A percentile compares a stretch with the other conserved stretches of the same genome.
phyloP scores from a whole-genome alignment of 2,888 invertebrate genomes.

The Dicyrtomina minuta region DNA sequence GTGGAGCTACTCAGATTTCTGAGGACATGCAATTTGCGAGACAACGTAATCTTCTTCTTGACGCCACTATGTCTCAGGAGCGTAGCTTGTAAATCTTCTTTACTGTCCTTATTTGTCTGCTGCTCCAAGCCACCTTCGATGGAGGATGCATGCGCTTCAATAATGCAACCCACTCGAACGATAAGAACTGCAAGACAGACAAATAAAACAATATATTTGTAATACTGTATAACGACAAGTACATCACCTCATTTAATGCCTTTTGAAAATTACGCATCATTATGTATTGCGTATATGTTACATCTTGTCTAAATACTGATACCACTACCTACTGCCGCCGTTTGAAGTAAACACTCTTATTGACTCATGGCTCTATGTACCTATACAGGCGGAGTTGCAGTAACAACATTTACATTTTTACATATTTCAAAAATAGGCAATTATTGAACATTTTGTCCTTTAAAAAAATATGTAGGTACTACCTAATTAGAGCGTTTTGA shows the following conservation, averaged over 20 bases:
- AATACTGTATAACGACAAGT: too few species aligned
- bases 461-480: too few species aligned
- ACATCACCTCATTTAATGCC: not conserved
- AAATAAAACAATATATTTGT: not conserved
- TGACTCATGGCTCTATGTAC: too few species aligned
- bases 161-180: slow-evolving; percentile 52
- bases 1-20: slow-evolving; percentile 12
- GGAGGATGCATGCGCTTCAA: slow-evolving; percentile 46
- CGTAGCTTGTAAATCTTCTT: slow-evolving; percentile 13
- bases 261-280: not conserved
- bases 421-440: too few species aligned
- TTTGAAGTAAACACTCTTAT: too few species aligned
- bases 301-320: too few species aligned
- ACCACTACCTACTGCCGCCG: too few species aligned
- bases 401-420: too few species aligned
- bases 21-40: slow-evolving; percentile 2
- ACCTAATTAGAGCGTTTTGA: too few species aligned
- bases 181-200: slow-evolving; percentile 45
- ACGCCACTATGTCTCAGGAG: slow-evolving; percentile 19
- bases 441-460: too few species aligned
- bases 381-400: too few species aligned
- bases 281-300: too few species aligned
- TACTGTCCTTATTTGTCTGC: slow-evolving; percentile 13
- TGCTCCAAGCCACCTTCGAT: not conserved
- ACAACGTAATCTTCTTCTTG: slow-evolving; percentile 11